Percentiles rank a stretch among this genome's conserved stretches.
Evolutionary conservation across 2,888 invertebrate species (phyloP).

Genomic region (Nomada flava): DNA sequence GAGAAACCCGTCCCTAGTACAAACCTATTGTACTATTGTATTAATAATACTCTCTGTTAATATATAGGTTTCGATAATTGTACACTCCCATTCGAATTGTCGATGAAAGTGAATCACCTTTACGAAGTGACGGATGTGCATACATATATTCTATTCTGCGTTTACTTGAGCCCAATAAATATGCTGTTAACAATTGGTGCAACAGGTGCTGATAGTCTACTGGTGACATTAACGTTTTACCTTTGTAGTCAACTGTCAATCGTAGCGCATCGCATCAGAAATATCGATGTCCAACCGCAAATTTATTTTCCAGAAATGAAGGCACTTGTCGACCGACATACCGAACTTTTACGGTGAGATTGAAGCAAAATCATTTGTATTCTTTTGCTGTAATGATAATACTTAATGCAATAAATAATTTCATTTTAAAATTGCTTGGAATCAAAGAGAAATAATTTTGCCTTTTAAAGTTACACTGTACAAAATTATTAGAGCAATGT

Average conservation of each 20-base stretch:
- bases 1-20: no score
- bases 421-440: neutral
- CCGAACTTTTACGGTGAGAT: conserved; percentile 59
- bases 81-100: conserved; percentile 60
- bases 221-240: conserved; percentile 62
- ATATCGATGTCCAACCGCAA: conserved; percentile 19
- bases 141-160: conserved; percentile 59
- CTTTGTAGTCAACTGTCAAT: conserved; percentile 62
- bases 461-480: no score
- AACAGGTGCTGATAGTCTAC: conserved; percentile 60
- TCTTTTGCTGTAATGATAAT: neutral
- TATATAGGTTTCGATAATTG: conserved; percentile 55
- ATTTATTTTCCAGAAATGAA: conserved; percentile 52
- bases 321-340: conserved; percentile 55
- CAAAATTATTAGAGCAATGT: no score
- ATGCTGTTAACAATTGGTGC: conserved; percentile 59
- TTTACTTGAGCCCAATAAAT: conserved; percentile 51
- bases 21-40: no score
- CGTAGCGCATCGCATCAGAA: conserved; percentile 49
- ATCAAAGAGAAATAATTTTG: no score
- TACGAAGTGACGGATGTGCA: conserved; percentile 55
- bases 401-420: neutral
- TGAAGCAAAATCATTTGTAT: neutral
- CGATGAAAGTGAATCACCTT: conserved; percentile 41
- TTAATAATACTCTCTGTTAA: neutral